Base-by-base conservation (phyloP, 23 tunicate genomes). In the Trididemnum nubilum region DNA sequence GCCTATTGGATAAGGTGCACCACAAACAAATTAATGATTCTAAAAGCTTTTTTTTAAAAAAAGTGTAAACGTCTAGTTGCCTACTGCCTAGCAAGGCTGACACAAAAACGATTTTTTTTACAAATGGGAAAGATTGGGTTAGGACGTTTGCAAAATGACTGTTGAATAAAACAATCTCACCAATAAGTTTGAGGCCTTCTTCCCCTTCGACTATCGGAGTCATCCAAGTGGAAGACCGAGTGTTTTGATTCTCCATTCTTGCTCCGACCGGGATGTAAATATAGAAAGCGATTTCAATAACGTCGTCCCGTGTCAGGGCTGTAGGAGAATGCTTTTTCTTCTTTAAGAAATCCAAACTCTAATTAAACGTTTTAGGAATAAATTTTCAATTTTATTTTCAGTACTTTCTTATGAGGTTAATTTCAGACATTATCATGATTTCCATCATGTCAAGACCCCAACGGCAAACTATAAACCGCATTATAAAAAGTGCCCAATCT, bases 281-380 rank as follows among this genome's bases (percentile, higher is more conserved):
- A 61, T 85, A 66, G 50, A 85, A 85, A 33, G 90, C 90, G 52
- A 85, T 71, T 78, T 85, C 90, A 30, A 85, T 40, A 1, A 85
- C 90, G 21, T 85, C 90, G 26, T 85, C 79, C 19, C 52, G 39
- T 19, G 52, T 67, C 90, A 85, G 35, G 9, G 77, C 90, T 0
- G 90, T 78, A 18, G 73, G 26, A 19, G 90, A 85, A 5, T 78
- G 83, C 72, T 40, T 85, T 59, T 85, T 85, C 39, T 78, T 85
- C 34, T 70, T 57, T 57, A n/a, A 34, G 18, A 33, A 66, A 50
- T 69, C 64, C 27, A 71, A 31, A 30, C 86, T 82, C 86, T 82
- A 50, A 73, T 29, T 5, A 63, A 15, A 24, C 15, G 12, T 49
- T 49, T 49, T 49, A 49, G 57, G 57, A 49, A 49, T 18, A 12